Evolutionary conservation across 2,888 invertebrate species (phyloP).

Genomic region (Stomorhina lunata): DNA sequence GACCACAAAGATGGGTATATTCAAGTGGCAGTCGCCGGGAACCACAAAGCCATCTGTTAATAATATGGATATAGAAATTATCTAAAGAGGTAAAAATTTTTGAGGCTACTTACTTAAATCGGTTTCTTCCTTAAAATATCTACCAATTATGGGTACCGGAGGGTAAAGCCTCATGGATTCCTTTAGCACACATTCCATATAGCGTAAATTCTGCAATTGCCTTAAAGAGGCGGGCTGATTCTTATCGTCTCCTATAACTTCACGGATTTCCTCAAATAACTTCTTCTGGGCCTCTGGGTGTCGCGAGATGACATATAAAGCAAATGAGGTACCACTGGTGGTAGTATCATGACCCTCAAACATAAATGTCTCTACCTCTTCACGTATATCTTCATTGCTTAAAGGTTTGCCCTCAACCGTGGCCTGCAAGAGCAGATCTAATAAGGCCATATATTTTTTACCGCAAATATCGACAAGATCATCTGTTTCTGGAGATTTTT

Average conservation of each 20-base stretch:
- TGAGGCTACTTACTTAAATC: conserved; percentile 80
- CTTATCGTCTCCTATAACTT: conserved; percentile 71
- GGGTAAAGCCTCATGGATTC: conserved; percentile 85
- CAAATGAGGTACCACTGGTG: conserved; percentile 74
- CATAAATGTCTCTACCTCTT: conserved; percentile 85
- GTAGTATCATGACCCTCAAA: conserved; percentile 81
- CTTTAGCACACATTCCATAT: conserved; percentile 84
- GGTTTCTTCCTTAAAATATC: conserved; percentile 81
- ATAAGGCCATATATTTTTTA: conserved; percentile 83
- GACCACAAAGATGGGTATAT: conserved; percentile 71
- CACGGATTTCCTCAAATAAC: conserved; percentile 71
- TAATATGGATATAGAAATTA: not conserved
- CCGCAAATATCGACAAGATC: conserved; percentile 77
- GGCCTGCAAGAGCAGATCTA: conserved; percentile 84
- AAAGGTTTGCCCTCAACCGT: conserved; percentile 82
- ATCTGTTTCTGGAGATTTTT: conserved; percentile 1
- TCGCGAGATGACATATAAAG: conserved; percentile 72
- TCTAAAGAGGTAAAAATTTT: not conserved
- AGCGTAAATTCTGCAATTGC: conserved; percentile 73
- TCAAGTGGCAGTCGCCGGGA: conserved; percentile 73
- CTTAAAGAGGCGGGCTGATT: conserved; percentile 65
- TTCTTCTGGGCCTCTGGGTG: conserved; percentile 73
- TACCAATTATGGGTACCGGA: conserved; percentile 83
- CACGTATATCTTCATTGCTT: conserved; percentile 82
- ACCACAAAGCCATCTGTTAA: conserved; percentile 72